phyloP scores from a whole-genome alignment of 2,797 vertebrate genomes.

The Glyptemys insculpta region DNA sequence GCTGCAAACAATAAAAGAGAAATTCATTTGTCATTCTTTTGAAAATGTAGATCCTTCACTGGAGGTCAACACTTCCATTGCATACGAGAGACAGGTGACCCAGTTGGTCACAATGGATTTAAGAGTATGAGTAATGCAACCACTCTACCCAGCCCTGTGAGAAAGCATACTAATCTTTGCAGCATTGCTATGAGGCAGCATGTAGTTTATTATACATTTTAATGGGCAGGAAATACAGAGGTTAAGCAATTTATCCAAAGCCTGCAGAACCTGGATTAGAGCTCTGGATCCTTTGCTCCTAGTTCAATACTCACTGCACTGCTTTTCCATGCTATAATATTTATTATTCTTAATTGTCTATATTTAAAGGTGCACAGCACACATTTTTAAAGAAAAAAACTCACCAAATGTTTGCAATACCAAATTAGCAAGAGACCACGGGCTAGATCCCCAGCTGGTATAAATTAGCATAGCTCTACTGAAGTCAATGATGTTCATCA shows the following conservation, averaged over 20 bases:
- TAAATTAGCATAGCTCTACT: not conserved
- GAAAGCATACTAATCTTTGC: not conserved
- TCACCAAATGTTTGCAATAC: not conserved
- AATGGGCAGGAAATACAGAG: not conserved
- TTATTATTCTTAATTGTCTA: not conserved
- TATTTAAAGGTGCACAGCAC: not conserved
- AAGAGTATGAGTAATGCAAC: not conserved
- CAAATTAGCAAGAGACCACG: accelerated
- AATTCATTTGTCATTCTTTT: no score
- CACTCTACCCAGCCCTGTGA: not conserved
- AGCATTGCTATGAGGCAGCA: no score
- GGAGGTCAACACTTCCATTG: not conserved
- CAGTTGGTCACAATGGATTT: not conserved
- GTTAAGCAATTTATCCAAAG: not conserved
- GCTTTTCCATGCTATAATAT: not conserved
- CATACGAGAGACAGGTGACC: not conserved
- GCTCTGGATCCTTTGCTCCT: not conserved
- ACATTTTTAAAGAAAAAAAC: not conserved
- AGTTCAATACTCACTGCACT: not conserved
- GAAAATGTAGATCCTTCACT: no score
- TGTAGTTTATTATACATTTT: no score
- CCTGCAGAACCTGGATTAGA: not conserved
- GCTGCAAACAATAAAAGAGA: no score
- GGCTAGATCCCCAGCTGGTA: not conserved
- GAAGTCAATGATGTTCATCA: not conserved